phyloP scores from a whole-genome alignment of 2,888 invertebrate species.

The Dynastes hyllus region DNA sequence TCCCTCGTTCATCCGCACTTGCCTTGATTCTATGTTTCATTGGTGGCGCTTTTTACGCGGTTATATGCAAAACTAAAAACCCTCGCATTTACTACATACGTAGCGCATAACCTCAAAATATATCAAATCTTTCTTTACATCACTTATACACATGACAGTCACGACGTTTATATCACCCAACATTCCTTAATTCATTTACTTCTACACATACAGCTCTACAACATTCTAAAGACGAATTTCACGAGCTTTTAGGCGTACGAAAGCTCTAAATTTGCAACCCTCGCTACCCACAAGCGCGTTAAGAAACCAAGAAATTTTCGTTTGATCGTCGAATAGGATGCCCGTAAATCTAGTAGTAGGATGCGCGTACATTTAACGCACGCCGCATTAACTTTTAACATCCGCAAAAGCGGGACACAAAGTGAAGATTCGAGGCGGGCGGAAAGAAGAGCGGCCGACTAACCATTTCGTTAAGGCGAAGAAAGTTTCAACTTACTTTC shows the following conservation, averaged over 20 bases:
- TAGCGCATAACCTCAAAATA: too few species aligned
- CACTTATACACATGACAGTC: too few species aligned
- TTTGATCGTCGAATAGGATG: not conserved
- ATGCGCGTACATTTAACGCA: not conserved
- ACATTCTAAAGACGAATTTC: too few species aligned
- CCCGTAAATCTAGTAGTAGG: not conserved
- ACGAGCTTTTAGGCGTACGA: not conserved
- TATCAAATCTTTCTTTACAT: too few species aligned
- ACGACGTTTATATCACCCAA: too few species aligned
- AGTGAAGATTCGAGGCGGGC: not conserved
- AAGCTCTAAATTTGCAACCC: not conserved
- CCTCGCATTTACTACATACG: too few species aligned
- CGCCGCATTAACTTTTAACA: slow-evolving; percentile 7
- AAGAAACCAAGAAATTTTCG: not conserved
- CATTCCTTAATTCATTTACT: too few species aligned
- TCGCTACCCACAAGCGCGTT: not conserved
- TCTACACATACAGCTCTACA: too few species aligned
- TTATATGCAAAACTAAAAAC: too few species aligned
- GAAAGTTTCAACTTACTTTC: slow-evolving; percentile 10
- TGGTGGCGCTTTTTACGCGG: too few species aligned
- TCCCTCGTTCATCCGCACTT: too few species aligned
- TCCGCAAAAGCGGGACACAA: slow-evolving; percentile 1
- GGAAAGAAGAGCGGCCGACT: not conserved
- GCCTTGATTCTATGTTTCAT: too few species aligned
- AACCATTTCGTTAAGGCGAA: not conserved